phyloP scores from a whole-genome alignment of 2,888 invertebrate species.

The Uloborus plumipes region DNA sequence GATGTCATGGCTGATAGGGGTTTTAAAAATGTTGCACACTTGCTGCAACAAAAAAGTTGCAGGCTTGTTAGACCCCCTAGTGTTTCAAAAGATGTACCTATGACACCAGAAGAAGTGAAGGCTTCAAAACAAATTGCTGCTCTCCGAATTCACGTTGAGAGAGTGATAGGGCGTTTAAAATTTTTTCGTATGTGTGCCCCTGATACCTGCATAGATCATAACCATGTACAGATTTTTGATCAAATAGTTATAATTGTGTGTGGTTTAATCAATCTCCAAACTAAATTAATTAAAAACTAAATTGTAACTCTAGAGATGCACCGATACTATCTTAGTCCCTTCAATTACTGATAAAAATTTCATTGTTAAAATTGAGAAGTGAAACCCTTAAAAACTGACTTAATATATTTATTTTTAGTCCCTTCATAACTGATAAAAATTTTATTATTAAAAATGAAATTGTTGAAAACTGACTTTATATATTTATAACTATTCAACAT shows the following conservation, averaged over 20 bases:
- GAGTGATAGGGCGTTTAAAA: constrained; percentile 8
- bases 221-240: too few species aligned
- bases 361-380: too few species aligned
- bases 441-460: too few species aligned
- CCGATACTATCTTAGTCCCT: too few species aligned
- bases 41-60: constrained; percentile 7
- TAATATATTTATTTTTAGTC: too few species aligned
- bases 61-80: constrained; percentile 10
- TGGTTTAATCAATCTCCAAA: not conserved
- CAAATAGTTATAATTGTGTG: not conserved
- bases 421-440: too few species aligned
- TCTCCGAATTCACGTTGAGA: not conserved
- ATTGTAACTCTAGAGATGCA: too few species aligned
- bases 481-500: too few species aligned
- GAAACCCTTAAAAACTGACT: too few species aligned
- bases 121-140: constrained; percentile 5
- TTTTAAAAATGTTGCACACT: constrained; percentile 63
- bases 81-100: not conserved
- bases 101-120: not conserved
- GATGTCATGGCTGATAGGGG: constrained; percentile 66
- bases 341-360: too few species aligned
- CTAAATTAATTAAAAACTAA: not conserved
- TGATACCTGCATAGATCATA: constrained; percentile 19
- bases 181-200: constrained; percentile 23
- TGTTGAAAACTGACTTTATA: too few species aligned